Percentiles rank a stretch among this genome's conserved stretches.
Evolutionary conservation across 2,888 invertebrate species (phyloP).

Genomic region (Miltochrista miniata): DNA sequence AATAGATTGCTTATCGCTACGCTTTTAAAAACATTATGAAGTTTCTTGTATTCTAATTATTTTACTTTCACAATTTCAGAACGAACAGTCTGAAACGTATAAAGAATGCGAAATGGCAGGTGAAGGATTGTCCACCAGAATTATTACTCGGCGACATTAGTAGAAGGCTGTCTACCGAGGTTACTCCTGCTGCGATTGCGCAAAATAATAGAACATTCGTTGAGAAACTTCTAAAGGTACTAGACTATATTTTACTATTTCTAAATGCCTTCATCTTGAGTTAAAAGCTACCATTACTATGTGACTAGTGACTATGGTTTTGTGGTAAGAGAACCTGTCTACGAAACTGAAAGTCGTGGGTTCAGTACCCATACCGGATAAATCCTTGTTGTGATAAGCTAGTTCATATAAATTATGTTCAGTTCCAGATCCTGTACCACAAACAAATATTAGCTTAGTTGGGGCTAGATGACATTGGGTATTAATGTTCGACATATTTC

Average conservation of each 20-base stretch:
- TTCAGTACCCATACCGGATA: no score
- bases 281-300: no score
- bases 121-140: conserved; percentile 84
- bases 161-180: conserved; percentile 84
- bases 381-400: no score
- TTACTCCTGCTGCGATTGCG: conserved; percentile 95
- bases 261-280: no score
- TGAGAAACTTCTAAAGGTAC: conserved; percentile 96
- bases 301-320: no score
- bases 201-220: conserved; percentile 99
- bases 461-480: no score
- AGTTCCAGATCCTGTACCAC: no score
- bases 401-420: no score
- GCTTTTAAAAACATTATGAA: conserved; percentile 1
- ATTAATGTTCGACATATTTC: no score
- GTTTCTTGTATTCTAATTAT: conserved; percentile 9
- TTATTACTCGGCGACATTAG: conserved; percentile 73
- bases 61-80: conserved; percentile 55
- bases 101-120: conserved; percentile 85
- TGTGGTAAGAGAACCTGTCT: no score
- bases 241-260: background rate
- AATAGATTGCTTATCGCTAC: conserved; percentile 13
- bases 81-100: conserved; percentile 85
- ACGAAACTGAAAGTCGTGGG: no score
- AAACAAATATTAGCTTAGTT: no score